Base-by-base conservation (phyloP, 2,113 vertebrate genomes). In the Channa maculata region DNA sequence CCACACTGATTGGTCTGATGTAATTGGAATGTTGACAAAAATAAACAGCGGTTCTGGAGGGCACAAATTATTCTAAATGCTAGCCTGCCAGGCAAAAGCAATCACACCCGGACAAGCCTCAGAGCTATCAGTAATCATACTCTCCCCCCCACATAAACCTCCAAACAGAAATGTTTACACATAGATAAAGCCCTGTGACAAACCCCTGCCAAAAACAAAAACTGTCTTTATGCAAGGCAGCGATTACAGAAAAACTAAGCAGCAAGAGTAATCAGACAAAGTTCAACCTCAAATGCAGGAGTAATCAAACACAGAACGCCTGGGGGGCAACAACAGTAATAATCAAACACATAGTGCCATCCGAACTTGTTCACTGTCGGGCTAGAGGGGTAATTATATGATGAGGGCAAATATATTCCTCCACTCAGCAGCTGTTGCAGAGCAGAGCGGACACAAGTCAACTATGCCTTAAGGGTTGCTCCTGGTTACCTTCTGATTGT, bases 21-120 rank as follows among this genome's bases (percentile, higher is more conserved):
- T 90, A 90, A 90, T 89, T 92, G 82, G 86, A 89, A 90, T 85
- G 89, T 83, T 90, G 88, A 89, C 85, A 83, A 90, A 91, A 91
- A 92, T 90, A 91, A 90, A 88, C 82, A 86, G 50, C 15, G 43
- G 65, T 88, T 88, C 83, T 87, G 67, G 79, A 81, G 86, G 85
- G 80, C 83, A 67, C 67, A 75, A 78, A 87, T 85, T 82, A 87
- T 82, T 89, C 69, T 80, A 83, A 90, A 87, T 10, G 63, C 54
- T 34, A 46, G 72, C 52, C 86, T 68, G 77, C 72, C 72, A 70
- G 81, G 80, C 77, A 88, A 81, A 83, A 86, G 79, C 65, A 88
- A 85, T 88, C 84, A 77, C 82, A 83, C 71, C 71, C 55, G 53
- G 59, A 87, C 75, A 64, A 88, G 57, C 84, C 82, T 65, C 63